Conservation (phyloP, 1,140 invertebrate species). For the Drosophila pallidifrons region DNA sequence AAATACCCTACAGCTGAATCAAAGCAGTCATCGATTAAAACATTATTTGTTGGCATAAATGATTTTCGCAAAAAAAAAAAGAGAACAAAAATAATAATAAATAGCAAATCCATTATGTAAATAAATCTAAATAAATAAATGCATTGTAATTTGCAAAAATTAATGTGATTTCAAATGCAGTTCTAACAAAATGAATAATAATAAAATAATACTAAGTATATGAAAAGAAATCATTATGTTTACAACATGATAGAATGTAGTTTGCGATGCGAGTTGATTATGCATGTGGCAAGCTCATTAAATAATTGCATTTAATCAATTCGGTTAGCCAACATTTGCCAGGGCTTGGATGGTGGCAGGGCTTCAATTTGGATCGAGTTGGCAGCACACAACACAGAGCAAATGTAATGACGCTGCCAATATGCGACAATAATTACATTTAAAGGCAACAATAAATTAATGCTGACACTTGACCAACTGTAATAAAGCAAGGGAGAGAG, state of each 20-base stretch:
- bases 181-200: no score
- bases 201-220: no score
- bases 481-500: background rate
- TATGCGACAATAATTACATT: conserved; percentile 36
- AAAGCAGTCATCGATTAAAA: background rate
- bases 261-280: conserved; percentile 11
- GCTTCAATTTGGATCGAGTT: conserved; percentile 18
- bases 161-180: no score
- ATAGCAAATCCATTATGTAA: no score
- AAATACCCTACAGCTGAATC: background rate
- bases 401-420: conserved; percentile 16
- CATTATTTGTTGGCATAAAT: no score
- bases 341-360: background rate
- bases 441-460: conserved; percentile 41
- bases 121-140: no score
- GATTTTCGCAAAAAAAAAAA: no score
- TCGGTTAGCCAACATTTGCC: background rate
- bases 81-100: no score
- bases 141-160: no score
- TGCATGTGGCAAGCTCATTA: conserved; percentile 31
- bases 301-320: conserved; percentile 38
- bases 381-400: conserved; percentile 6
- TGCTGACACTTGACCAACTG: conserved; percentile 26
- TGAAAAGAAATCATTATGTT: no score
- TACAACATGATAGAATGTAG: no score